Percentiles rank a stretch among this genome's conserved stretches.
These are phyloP conservation scores for Epistrophe grossulariae DNA, from an alignment of 2,888 invertebrate genomes.

Conservation along the genomic window DNA sequence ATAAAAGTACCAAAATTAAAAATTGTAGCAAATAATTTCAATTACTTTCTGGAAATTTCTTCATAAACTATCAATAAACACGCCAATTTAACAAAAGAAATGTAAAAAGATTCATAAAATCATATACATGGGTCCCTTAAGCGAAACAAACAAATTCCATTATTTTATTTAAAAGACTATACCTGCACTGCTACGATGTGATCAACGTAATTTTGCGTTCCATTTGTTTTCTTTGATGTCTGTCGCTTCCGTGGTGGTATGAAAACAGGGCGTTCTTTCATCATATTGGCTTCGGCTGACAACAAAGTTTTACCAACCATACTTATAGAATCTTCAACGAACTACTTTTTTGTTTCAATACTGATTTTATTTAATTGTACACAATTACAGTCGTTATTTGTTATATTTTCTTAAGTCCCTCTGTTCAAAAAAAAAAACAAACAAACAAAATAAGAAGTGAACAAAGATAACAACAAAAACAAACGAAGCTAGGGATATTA, in stretches of 20 bases:
- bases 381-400: neutral
- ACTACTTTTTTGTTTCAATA: neutral
- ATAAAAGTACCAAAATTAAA: neutral
- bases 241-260: slow-evolving; percentile 86
- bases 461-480: slow-evolving; percentile 28
- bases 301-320: slow-evolving; percentile 81
- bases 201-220: slow-evolving; percentile 86
- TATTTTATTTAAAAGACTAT: neutral
- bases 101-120: too few species aligned
- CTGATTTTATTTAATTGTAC: neutral
- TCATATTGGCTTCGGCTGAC: slow-evolving; percentile 77
- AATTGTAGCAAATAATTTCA: neutral
- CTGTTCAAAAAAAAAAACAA: neutral
- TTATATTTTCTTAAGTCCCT: neutral
- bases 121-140: too few species aligned
- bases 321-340: slow-evolving; percentile 40
- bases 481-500: neutral
- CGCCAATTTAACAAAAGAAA: too few species aligned
- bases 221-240: slow-evolving; percentile 85
- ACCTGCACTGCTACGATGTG: slow-evolving; percentile 87
- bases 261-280: slow-evolving; percentile 85
- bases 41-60: neutral
- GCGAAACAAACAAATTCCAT: too few species aligned
- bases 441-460: neutral
- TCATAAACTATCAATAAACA: too few species aligned